Conservation (phyloP, 2,888 invertebrate species). For the Mesorhabditis belari region DNA sequence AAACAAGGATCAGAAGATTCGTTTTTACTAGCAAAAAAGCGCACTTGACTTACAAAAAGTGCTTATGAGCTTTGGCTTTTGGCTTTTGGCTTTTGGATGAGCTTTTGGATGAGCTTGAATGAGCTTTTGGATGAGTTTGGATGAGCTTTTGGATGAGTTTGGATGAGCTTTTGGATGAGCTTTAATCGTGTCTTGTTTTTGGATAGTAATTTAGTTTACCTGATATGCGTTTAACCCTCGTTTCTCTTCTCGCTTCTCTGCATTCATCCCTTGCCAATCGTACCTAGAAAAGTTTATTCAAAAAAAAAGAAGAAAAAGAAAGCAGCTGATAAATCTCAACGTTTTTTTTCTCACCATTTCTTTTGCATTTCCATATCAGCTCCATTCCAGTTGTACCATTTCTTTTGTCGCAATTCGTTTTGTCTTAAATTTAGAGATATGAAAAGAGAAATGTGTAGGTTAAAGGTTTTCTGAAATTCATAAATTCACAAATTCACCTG, state of each 20-base stretch:
- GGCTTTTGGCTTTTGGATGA: too few species aligned
- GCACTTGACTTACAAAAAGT: not conserved
- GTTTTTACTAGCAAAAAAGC: too few species aligned
- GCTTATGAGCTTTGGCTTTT: not conserved
- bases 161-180: too few species aligned
- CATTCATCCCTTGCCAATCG: slow-evolving; percentile 35
- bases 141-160: too few species aligned
- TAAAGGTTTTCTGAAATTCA: too few species aligned
- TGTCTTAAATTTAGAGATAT: too few species aligned
- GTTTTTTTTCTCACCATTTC: slow-evolving; percentile 14
- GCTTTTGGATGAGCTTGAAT: not conserved
- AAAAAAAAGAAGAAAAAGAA: not conserved
- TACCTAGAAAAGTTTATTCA: slow-evolving; percentile 21
- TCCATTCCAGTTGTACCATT: slow-evolving; percentile 25
- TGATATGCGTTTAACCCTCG: not conserved
- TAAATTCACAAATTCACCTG: too few species aligned
- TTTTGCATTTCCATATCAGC: slow-evolving; percentile 9
- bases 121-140: too few species aligned
- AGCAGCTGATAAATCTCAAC: too few species aligned
- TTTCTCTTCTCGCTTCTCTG: slow-evolving; percentile 10
- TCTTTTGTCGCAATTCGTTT: slow-evolving; percentile 15
- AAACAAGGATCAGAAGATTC: too few species aligned
- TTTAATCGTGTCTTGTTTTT: not conserved
- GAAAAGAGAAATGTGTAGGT: too few species aligned
- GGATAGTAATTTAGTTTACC: too few species aligned